A percentile compares a stretch with the other conserved stretches of the same genome.
Conservation (phyloP, 2,113 vertebrate species). For the Aptenodytes patagonicus region DNA sequence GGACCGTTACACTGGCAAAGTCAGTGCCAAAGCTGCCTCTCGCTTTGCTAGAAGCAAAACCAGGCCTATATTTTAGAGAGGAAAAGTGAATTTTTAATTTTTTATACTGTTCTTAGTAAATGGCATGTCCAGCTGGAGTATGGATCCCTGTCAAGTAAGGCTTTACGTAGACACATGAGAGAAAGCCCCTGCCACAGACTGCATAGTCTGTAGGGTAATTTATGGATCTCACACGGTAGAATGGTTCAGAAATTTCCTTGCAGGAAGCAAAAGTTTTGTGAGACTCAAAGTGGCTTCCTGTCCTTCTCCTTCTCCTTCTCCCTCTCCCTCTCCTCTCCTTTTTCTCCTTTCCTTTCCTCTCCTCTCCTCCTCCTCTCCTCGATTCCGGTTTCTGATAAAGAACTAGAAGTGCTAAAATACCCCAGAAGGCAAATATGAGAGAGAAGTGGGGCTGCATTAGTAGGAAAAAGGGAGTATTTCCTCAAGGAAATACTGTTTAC, state of each 20-base stretch:
- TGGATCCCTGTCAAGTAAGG: neutral
- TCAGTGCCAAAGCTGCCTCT: neutral
- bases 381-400: neutral
- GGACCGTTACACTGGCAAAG: neutral
- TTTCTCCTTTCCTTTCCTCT: no score
- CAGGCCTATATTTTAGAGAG: neutral
- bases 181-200: neutral
- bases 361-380: no score
- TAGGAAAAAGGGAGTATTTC: neutral
- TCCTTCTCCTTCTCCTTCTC: no score
- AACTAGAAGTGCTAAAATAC: neutral
- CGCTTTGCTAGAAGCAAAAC: neutral
- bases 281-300: neutral
- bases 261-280: neutral
- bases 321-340: no score
- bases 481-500: neutral
- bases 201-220: neutral
- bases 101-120: neutral
- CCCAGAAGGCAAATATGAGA: neutral
- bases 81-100: neutral
- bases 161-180: accelerated
- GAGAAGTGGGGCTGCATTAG: neutral
- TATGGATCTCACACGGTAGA: accelerated
- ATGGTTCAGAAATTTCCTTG: neutral
- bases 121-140: neutral